A percentile compares a stretch with the other conserved stretches of the same genome.
phyloP scores from a whole-genome alignment of 2,797 vertebrate genomes.

The Lateolabrax maculatus region DNA sequence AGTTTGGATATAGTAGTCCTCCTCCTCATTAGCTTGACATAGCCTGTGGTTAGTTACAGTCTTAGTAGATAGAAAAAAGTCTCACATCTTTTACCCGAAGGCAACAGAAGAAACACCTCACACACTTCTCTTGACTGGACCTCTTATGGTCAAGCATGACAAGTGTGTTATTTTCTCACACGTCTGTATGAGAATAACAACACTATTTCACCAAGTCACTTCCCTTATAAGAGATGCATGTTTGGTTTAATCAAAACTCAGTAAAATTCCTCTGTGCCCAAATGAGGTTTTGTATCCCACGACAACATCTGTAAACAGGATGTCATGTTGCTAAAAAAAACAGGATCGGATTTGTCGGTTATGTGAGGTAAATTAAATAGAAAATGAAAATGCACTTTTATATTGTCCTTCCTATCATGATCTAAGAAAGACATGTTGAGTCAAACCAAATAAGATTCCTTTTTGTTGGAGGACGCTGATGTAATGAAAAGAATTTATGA shows the following conservation, averaged over 20 bases:
- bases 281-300: too few species aligned
- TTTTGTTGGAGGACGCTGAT: background rate
- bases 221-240: background rate
- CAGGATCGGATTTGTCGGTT: background rate
- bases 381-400: background rate
- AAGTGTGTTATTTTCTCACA: slow-evolving; percentile 16
- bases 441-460: background rate
- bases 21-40: slow-evolving; percentile 65
- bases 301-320: background rate
- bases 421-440: background rate
- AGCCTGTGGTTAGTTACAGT: slow-evolving; percentile 54
- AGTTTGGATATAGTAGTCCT: slow-evolving; percentile 66
- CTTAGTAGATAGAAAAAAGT: slow-evolving; percentile 35
- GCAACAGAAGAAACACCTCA: slow-evolving; percentile 31
- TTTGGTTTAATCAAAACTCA: background rate
- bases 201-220: background rate
- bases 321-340: background rate
- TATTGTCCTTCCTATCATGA: background rate
- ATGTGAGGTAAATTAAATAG: background rate
- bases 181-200: background rate
- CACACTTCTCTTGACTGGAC: slow-evolving; percentile 42
- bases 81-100: slow-evolving; percentile 31
- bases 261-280: too few species aligned
- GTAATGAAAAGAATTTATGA: background rate
- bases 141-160: background rate